A percentile compares a stretch with the other conserved stretches of the same genome.
Evolutionary conservation across 2,888 invertebrate species (phyloP).

Genomic region (Schizaphis graminum): DNA sequence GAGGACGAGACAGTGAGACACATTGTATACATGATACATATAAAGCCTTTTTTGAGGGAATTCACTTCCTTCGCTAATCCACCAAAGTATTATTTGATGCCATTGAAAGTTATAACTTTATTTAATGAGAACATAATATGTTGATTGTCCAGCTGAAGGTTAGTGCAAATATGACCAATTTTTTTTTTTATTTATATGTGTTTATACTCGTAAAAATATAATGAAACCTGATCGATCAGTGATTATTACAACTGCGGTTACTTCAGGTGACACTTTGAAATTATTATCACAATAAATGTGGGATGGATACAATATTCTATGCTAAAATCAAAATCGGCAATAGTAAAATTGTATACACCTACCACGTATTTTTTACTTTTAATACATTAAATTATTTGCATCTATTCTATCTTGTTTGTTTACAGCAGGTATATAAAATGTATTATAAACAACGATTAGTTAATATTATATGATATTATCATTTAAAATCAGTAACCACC

Average conservation of each 20-base stretch:
- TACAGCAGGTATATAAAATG: not conserved
- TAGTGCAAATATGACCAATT: too few relatives aligned
- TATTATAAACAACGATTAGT: not conserved
- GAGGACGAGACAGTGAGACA: not conserved
- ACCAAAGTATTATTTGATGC: not conserved
- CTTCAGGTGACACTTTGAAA: not conserved
- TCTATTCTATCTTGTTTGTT: not conserved
- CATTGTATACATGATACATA: not conserved
- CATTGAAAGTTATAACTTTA: too few relatives aligned
- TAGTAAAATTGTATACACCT: not conserved
- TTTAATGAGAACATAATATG: too few relatives aligned
- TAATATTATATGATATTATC: not conserved
- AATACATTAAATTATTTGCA: not conserved
- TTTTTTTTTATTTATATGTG: too few relatives aligned
- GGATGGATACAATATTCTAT: not conserved
- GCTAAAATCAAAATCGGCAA: not conserved
- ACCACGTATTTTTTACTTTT: not conserved
- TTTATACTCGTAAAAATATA: too few relatives aligned
- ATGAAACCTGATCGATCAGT: too few relatives aligned
- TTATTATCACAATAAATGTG: not conserved
- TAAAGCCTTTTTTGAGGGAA: not conserved
- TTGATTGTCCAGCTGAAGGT: too few relatives aligned
- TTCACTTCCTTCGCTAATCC: not conserved
- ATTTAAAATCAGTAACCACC: not conserved
- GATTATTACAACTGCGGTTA: not conserved